Conservation (phyloP, 2,113 vertebrate species). For the Lanius collurio region DNA sequence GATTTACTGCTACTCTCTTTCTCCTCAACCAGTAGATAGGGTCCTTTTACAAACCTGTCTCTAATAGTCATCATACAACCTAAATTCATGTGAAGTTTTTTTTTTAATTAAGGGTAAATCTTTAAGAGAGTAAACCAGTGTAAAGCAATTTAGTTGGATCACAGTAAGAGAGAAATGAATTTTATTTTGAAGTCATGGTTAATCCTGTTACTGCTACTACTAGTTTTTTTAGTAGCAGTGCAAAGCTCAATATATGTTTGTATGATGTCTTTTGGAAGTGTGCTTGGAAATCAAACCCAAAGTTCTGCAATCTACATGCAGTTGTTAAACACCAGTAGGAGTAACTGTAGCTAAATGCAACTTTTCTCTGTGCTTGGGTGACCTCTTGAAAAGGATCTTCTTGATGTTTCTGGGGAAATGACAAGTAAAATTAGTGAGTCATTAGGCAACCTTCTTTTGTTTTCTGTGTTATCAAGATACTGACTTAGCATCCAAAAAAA, state of each 20-base stretch:
- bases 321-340: neutral
- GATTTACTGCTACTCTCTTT: neutral
- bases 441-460: neutral
- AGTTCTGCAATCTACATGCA: neutral
- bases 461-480: neutral
- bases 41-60: neutral
- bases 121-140: neutral
- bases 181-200: neutral
- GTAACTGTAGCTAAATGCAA: fast-evolving
- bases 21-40: neutral
- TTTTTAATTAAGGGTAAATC: neutral
- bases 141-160: neutral
- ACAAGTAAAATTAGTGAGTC: neutral
- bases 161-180: neutral
- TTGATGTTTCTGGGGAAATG: neutral
- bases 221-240: neutral
- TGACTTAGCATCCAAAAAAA: neutral
- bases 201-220: neutral
- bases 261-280: neutral
- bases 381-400: neutral
- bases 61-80: neutral
- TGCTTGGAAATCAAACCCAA: neutral
- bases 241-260: neutral
- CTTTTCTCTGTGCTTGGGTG: neutral
- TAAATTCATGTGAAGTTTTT: neutral